Evolutionary conservation across 2,888 invertebrate genomes (phyloP), one percentile per base, ranked within the genome.

Genomic region (Amblyjoppa proteus): DNA sequence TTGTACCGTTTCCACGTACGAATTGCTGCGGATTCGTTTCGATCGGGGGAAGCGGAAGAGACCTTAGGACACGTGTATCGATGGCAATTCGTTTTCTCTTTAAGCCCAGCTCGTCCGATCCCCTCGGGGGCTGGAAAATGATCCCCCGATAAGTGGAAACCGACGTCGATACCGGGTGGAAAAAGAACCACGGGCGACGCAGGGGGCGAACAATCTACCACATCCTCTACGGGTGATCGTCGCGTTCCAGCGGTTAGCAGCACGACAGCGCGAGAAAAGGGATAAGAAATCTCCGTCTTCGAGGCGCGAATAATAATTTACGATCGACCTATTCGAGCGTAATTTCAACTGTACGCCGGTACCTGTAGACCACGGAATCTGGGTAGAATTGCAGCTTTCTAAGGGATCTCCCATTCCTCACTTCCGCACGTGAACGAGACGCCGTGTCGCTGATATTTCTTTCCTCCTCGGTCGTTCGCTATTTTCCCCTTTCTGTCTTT

Each of bases 141-240:
- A 93, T 93, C 91, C 91, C 61, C 88, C 91, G 93, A 93, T 93
- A 93, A 92, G 92, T 92, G 92, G 91, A 89, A 91, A 88, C 89
- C 89, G 89, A 88, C 85, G 58, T 81, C 86, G 89, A 82, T 87
- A 81, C 81, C 79, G 69, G 61, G 76, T n/a, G 69, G 58, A 73
- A 73, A 76, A 71, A 81, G 73, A 81, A 83, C 45, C 71, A 69
- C 53, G 70, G 20, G 53, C 41, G 20, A 68, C 49, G 56, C n/a
- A 68, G 66, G 73, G 73, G 71, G 31, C 45, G 68, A 77, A 53
- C 68, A 56, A 77, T 77, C 66, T 53, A 28, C 38, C 68, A 75
- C 76, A 80, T 83, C 38, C 53, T 76, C 53, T 16, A 3, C 34
- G 61, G 58, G 16, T 13, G 82, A 83, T 80, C 38, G 70, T 76